phyloP scores from a whole-genome alignment of 2,797 vertebrate species.

The Caiman crocodilus region DNA sequence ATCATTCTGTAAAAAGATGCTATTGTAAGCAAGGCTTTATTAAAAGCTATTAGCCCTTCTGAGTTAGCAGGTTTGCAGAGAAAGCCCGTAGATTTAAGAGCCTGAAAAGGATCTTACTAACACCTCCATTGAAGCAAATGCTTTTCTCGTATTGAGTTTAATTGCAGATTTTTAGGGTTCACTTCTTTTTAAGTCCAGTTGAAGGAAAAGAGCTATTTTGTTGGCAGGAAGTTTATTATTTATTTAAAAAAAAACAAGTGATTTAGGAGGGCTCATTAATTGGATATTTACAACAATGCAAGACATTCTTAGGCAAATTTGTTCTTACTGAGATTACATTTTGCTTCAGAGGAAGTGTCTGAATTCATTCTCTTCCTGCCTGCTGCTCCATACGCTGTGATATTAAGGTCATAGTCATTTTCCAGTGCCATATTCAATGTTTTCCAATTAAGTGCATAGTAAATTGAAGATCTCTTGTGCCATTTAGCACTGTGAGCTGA shows the following conservation, averaged over 20 bases:
- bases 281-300: slow-evolving; percentile 59
- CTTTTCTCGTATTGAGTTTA: slow-evolving; percentile 9
- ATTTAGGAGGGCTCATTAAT: slow-evolving; percentile 60
- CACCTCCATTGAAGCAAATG: background rate
- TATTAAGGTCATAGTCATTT: slow-evolving; percentile 12
- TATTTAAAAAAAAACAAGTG: slow-evolving; percentile 49
- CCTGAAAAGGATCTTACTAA: background rate
- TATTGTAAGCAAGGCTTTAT: background rate
- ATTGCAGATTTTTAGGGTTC: background rate
- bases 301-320: slow-evolving; percentile 39
- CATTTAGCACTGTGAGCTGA: background rate
- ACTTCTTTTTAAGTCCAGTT: slow-evolving; percentile 19
- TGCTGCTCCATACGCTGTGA: background rate
- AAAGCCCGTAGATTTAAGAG: background rate
- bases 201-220: slow-evolving; percentile 27
- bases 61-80: background rate
- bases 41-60: background rate
- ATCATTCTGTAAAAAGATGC: background rate
- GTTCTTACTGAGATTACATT: background rate
- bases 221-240: background rate
- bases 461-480: background rate
- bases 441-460: background rate
- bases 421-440: background rate
- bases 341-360: slow-evolving; percentile 7
- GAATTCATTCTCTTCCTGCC: slow-evolving; percentile 5